These are phyloP conservation scores for Sebastolobus altivelis DNA, from an alignment of 2,797 vertebrate genomes.

Conservation along the genomic window DNA sequence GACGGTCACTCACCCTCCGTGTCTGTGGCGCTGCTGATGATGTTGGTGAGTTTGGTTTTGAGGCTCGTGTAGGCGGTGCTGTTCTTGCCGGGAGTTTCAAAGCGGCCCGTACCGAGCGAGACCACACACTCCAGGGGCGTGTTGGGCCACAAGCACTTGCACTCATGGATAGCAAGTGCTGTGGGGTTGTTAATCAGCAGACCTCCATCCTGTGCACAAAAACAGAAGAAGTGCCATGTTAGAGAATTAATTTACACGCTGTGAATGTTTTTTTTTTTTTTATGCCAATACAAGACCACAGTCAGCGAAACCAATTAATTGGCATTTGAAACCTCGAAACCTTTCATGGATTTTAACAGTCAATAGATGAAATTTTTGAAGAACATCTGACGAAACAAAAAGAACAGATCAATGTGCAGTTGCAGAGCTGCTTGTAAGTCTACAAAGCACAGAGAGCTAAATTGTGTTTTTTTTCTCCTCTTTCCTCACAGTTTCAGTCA, in stretches of 20 bases:
- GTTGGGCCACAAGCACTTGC: constrained; percentile 94
- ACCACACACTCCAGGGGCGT: constrained; percentile 93
- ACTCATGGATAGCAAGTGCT: constrained; percentile 94
- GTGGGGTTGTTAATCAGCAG: constrained; percentile 97
- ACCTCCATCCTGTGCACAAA: constrained; percentile 90
- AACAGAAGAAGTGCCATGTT: constrained; percentile 44
- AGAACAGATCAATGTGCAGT: constrained; percentile 36
- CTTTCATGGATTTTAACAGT: constrained; percentile 47
- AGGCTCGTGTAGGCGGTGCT: constrained; percentile 90
- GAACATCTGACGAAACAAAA: constrained; percentile 49
- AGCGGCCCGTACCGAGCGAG: constrained; percentile 94
- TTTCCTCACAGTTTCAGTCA: constrained; percentile 45
- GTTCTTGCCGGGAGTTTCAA: constrained; percentile 86
- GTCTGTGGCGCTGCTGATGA: constrained; percentile 98
- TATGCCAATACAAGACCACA: constrained; percentile 26
- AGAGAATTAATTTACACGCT: constrained; percentile 25
- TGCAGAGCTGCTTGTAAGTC: constrained; percentile 36
- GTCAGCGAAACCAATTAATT: constrained; percentile 50
- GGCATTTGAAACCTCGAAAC: constrained; percentile 36
- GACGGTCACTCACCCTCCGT: constrained; percentile 90
- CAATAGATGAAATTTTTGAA: constrained; percentile 47
- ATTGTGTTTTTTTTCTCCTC: constrained; percentile 21
- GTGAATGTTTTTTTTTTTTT: constrained; percentile 13
- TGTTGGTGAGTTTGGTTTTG: constrained; percentile 93
- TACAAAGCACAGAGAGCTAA: constrained; percentile 45